Evolutionary conservation across 2,113 vertebrate species (phyloP), one percentile per base, ranked within the genome.

Genomic region (Oreotrochilus melanogaster): DNA sequence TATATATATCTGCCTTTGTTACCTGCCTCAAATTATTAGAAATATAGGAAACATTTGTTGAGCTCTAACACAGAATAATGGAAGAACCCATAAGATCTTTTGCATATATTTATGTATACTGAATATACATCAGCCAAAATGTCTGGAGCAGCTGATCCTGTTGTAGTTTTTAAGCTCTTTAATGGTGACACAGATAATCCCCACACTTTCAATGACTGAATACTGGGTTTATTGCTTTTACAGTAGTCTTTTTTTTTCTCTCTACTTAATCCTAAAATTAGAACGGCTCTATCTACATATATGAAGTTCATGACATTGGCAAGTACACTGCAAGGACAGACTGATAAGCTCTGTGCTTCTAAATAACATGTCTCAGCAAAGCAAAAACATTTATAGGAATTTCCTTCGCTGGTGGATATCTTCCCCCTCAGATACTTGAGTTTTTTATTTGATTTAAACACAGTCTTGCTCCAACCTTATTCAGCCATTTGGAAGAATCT

Each of bases 321-420:
- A 70, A 84, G 65, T 11, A 31, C 8, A 21, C 28, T 71, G 28
- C 80, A 91, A 96, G 95, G 93, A 78, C 87, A 71, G 28, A 3
- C 42, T 58, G 95, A 91, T 47, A 89, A 96, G 56, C 50, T 27
- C 56, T 62, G 28, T 37, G 86, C 60, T 86, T 50, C 83, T 73
- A 31, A 76, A 70, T n/a, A 91, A 48, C 65, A 17, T 0, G 4
- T 18, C 60, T 81, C n/a, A 42, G 73, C 37, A 84, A 50, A 87
- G 85, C 73, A 54, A 37, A 76, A 92, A 45, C 56, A 2, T 8
- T 37, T 79, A 54, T 5, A 50, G 72, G 80, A 80, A 70, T 43
- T 86, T 18, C 28, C 13, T 47, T 50, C 64, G 7, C 0, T 23
- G 79, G 33, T 33, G 47, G 9, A 3, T 18, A 42, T 23, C 27